Evolutionary conservation across 2,888 invertebrate species (phyloP), one percentile per base, ranked within the genome.

Genomic region (Coenonympha arcania): DNA sequence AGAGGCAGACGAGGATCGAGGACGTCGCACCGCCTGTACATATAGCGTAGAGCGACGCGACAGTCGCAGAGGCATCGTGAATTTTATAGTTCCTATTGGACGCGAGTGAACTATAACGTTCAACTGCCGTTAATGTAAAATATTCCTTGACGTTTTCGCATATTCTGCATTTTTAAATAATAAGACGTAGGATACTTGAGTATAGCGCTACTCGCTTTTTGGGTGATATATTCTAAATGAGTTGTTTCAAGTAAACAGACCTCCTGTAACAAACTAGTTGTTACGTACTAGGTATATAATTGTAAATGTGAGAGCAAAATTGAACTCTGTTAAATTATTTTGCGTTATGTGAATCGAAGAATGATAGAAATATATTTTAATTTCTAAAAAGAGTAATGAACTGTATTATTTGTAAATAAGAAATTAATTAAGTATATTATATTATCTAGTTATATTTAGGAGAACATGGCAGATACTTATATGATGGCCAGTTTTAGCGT

Each of bases 401-500:
- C 81, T 89, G 88, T 89, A 88, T 88, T 88, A 88, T 88, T 88
- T 89, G 89, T 89, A 89, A 81, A 89, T 88, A 89, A 79, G 77
- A 85, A 73, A 71, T 67, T 81, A 84, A 81, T 79, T 87, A 88
- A 88, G 88, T 79, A 88, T 88, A 89, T 88, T 88, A 88, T 85
- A 85, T 85, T 82, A 81, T 74, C 71, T 86, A 85, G 86, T 87
- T 87, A 85, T 87, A 82, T 80, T 79, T 84, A 86, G 81, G 76
- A 78, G 73, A 88, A 88, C 87, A 87, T 88, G 89, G 89, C 89
- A 85, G 87, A 89, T 88, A 89, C 88, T 89, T 89, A 88, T 88
- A 87, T 78, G 84, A 89, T 84, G 91, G 91, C 91, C 91, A 91
- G 90, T 91, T 90, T 64, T 89, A 89, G 88, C 79, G 86, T 89